Percentiles rank a stretch among this genome's conserved stretches.
Conservation (phyloP, 2,797 vertebrate species). For the Myioborus miniatus region DNA sequence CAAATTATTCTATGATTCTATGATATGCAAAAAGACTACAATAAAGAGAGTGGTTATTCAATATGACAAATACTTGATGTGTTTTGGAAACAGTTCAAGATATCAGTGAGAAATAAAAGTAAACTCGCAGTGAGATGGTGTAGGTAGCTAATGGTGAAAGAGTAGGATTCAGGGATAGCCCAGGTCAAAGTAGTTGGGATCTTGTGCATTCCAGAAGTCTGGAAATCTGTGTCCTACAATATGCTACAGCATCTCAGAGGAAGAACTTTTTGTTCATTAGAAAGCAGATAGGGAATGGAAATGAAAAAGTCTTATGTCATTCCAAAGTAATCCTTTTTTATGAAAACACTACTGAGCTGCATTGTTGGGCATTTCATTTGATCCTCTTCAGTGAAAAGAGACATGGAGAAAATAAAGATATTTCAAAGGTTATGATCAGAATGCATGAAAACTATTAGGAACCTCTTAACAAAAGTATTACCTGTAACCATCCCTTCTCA, state of each 20-base stretch:
- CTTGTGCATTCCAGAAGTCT: neutral
- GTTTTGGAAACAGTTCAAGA: neutral
- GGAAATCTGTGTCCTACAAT: neutral
- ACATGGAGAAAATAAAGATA: neutral
- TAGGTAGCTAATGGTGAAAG: neutral
- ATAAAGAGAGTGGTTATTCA: neutral
- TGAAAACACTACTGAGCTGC: neutral
- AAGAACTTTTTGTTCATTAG: neutral
- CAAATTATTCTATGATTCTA: neutral
- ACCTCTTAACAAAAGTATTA: neutral
- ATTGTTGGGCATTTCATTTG: neutral
- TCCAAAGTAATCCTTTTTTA: neutral
- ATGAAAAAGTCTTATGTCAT: neutral
- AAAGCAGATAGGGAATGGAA: neutral
- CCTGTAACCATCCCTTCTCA: neutral
- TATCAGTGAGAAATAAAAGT: neutral
- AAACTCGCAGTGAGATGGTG: neutral
- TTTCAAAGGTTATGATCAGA: neutral
- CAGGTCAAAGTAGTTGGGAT: neutral
- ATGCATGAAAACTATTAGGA: neutral
- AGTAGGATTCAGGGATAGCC: neutral
- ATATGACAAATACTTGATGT: neutral
- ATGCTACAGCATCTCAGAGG: neutral
- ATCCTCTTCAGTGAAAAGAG: neutral
- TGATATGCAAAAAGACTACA: neutral